Evolutionary conservation across 2,113 vertebrate species (phyloP), one percentile per base, ranked within the genome.

Genomic region (Rutilus rutilus): DNA sequence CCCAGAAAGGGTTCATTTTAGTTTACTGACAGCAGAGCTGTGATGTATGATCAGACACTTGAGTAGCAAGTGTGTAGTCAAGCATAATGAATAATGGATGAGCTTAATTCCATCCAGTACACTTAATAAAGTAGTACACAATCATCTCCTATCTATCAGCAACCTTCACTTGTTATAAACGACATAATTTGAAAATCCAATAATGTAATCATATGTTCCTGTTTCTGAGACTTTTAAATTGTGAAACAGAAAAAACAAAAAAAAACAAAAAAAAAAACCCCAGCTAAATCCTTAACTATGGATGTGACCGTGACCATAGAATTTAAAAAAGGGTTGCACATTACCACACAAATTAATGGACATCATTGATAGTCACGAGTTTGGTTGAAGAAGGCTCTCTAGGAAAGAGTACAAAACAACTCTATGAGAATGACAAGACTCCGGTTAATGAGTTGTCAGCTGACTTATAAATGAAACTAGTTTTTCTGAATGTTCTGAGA

Each of bases 341-440:
- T 45, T 10, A n/a, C 33, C 14, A 21, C 15, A 71, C 36, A 73
- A 84, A 33, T 83, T 62, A 59, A 84, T 17, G n/a, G 64, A 80
- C 33, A 42, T 67, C 50, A 86, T 54, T 80, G 76, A 80, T 57
- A 15, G 76, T 86, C 84, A 86, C n/a, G 25, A 86, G 84, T 45
- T 45, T 30, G 76, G 8, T 57, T 57, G 19, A 71, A 60, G 52
- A 86, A 80, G 33, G 25, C 36, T 57, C 80, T 86, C 77, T 59
- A 80, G 39, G 84, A 86, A 78, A 80, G 14, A 47, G 52, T 65
- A 80, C 84, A 86, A 71, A 86, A 27, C 76, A 80, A 23, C 76
- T 71, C 52, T 79, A 69, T 79, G 33, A 69, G 23, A 71, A n/a
- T 23, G 47, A 27, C 76, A 30, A 69, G 9, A 78, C 27, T 78